Conservation (phyloP, 1,140 invertebrate species). For the Nomia melanderi region DNA sequence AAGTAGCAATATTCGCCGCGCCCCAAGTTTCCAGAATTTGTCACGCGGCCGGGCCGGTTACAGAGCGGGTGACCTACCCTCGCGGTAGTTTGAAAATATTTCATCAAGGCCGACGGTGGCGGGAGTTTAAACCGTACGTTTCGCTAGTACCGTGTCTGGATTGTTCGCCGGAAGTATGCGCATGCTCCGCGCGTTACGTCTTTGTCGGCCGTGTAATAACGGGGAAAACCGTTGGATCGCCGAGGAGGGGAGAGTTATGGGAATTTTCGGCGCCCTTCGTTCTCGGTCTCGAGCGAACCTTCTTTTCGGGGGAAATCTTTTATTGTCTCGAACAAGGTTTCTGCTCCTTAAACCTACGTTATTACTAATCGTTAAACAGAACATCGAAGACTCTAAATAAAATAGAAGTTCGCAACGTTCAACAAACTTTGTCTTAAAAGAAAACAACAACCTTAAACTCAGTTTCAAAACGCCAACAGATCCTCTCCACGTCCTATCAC, state of each 20-base stretch:
- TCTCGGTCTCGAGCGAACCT: too few species aligned
- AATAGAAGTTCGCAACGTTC: too few species aligned
- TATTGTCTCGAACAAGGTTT: too few species aligned
- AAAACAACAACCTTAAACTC: too few species aligned
- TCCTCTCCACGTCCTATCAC: too few species aligned
- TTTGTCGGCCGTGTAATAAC: neutral
- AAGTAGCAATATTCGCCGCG: neutral
- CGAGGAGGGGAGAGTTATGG: neutral
- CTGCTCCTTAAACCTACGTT: too few species aligned
- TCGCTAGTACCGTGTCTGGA: neutral
- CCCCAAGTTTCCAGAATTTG: neutral
- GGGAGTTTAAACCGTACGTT: neutral
- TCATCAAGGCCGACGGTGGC: neutral
- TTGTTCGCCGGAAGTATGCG: neutral
- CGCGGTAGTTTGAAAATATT: neutral
- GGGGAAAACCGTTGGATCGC: neutral
- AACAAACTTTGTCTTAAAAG: too few species aligned
- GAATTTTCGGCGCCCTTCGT: neutral
- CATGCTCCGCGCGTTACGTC: neutral
- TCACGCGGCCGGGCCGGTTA: neutral
- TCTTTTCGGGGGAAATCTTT: too few species aligned
- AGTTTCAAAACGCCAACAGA: too few species aligned
- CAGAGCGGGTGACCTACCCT: too few species aligned
- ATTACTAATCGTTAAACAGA: too few species aligned
- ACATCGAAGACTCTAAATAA: too few species aligned